Conservation (phyloP, 30 jellyfish, hydroid and myxozoan genomes). For the Hydractinia symbiolongicarpus region DNA sequence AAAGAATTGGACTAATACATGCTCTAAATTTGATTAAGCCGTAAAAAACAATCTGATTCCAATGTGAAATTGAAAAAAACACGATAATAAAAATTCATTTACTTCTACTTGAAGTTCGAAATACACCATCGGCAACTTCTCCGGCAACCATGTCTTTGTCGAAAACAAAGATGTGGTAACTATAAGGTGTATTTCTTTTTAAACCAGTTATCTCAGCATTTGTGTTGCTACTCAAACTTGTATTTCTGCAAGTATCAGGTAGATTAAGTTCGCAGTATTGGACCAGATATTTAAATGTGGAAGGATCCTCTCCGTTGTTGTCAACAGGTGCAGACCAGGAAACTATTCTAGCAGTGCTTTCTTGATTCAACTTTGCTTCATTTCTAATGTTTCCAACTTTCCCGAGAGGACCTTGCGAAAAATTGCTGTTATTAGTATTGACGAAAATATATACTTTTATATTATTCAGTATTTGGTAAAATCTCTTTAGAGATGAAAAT, state of each 20-base stretch:
- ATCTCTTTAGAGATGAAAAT: no score
- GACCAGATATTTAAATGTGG: not conserved
- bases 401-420: no score
- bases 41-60: no score
- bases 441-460: no score
- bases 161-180: not conserved
- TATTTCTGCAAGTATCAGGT: slow-evolving; percentile 1
- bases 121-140: not conserved
- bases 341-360: not conserved
- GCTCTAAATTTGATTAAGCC: no score
- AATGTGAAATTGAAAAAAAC: no score
- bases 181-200: not conserved
- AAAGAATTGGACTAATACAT: no score
- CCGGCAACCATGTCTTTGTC: slow-evolving; percentile 7
- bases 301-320: slow-evolving; percentile 13
- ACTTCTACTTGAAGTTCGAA: not conserved
- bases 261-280: not conserved
- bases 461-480: no score
- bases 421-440: no score
- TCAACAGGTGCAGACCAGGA: slow-evolving; percentile 17
- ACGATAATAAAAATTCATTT: not conserved
- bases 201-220: not conserved
- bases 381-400: not conserved
- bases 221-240: not conserved
- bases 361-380: not conserved